phyloP scores from a whole-genome alignment of 2,888 invertebrate genomes.

The Gryllus longicercus region DNA sequence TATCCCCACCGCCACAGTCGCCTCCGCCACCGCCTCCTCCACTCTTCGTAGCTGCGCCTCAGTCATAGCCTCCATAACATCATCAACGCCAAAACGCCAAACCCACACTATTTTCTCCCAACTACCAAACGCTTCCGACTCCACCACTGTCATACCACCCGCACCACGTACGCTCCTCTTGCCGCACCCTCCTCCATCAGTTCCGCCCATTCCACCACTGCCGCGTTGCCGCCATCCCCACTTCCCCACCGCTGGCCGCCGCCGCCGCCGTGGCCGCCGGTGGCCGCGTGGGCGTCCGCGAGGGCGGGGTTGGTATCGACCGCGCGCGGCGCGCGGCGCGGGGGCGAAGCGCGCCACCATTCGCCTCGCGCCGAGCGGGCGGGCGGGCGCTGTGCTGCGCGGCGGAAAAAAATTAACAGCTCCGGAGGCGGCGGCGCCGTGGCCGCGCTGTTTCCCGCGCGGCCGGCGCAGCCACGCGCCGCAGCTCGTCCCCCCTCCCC shows the following conservation, averaged over 20 bases:
- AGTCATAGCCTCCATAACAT: no score
- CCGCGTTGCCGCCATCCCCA: background rate
- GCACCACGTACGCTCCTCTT: background rate
- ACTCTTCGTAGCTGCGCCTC: no score
- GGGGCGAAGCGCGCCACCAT: background rate
- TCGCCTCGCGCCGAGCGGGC: background rate
- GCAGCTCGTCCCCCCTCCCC: no score
- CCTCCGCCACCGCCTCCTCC: no score
- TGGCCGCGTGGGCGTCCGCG: background rate
- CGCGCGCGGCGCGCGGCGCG: background rate
- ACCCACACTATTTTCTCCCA: no score
- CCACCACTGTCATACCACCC: background rate
- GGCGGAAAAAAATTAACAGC: background rate
- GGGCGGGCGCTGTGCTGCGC: background rate
- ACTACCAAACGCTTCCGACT: background rate
- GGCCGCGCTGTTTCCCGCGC: no score
- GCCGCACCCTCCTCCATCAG: background rate
- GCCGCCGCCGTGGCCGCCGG: background rate
- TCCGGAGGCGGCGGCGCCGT: background rate
- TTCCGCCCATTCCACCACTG: background rate
- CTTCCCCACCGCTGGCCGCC: background rate
- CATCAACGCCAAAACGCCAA: no score
- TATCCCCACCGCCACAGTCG: no score
- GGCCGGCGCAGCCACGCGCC: no score
- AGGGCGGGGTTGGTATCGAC: background rate